Conservation (phyloP, 1,140 invertebrate genomes). For the Micrasema longulum region DNA sequence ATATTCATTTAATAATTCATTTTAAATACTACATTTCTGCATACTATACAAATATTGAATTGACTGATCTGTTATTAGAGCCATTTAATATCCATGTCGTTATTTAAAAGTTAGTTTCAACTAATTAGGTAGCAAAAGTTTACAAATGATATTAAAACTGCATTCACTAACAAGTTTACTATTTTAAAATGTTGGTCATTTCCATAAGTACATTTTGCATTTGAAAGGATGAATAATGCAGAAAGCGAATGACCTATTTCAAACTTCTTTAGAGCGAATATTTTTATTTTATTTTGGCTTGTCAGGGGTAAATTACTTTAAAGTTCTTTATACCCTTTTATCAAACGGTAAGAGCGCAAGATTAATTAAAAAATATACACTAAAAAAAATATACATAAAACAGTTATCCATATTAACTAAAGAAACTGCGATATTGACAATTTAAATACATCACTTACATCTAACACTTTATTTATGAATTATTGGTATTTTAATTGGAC, state of each 20-base stretch:
- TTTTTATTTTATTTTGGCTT: too few relatives aligned
- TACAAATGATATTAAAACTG: not conserved
- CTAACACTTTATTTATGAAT: constrained; percentile 48
- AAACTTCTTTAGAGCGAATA: too few relatives aligned
- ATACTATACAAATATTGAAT: not conserved
- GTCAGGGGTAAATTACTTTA: too few relatives aligned
- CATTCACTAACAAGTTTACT: constrained; percentile 27
- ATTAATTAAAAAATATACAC: not conserved
- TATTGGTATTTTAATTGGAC: constrained; percentile 54
- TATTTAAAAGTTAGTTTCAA: constrained; percentile 26
- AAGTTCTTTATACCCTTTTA: too few relatives aligned
- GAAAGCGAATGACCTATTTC: not conserved
- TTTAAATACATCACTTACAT: constrained; percentile 38
- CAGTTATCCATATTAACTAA: not conserved
- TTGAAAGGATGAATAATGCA: constrained; percentile 6
- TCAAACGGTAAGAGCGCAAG: constrained; percentile 4
- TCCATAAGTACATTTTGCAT: constrained; percentile 44
- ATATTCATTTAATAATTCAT: too few relatives aligned
- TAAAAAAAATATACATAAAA: too few relatives aligned
- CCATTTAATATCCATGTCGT: constrained; percentile 12
- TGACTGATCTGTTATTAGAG: constrained; percentile 10
- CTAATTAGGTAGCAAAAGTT: constrained; percentile 23
- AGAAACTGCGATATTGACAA: constrained; percentile 33
- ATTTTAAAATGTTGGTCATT: constrained; percentile 42
- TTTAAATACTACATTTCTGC: constrained; percentile 20